A percentile compares a stretch with the other conserved stretches of the same genome.
These are phyloP conservation scores for Cyrtonyx montezumae DNA, from an alignment of 2,113 vertebrate species.

Conservation along the genomic window DNA sequence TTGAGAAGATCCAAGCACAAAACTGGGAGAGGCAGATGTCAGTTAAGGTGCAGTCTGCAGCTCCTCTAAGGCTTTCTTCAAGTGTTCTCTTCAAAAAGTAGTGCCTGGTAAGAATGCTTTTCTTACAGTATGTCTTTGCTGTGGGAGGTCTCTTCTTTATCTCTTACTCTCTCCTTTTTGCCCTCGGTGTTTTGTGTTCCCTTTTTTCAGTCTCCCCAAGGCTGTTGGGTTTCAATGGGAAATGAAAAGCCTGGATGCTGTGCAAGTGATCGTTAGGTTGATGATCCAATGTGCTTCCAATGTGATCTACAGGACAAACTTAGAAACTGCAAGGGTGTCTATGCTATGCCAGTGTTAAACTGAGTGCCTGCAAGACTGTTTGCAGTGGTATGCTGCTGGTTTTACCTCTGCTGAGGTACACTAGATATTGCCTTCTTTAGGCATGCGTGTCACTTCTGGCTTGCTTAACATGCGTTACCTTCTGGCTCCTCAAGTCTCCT, in stretches of 20 bases:
- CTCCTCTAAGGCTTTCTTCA: rapidly evolving
- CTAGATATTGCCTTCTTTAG: background rate
- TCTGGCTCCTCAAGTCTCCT: background rate
- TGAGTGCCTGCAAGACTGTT: background rate
- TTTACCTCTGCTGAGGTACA: rapidly evolving
- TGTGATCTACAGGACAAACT: background rate
- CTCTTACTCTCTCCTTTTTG: background rate
- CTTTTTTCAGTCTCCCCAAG: rapidly evolving
- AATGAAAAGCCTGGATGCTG: background rate
- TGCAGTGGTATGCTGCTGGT: background rate
- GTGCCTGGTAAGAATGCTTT: background rate
- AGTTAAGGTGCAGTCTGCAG: rapidly evolving
- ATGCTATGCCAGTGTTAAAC: background rate
- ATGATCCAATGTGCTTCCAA: rapidly evolving
- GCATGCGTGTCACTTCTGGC: background rate
- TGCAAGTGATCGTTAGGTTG: rapidly evolving
- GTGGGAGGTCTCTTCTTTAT: background rate
- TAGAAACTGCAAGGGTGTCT: background rate
- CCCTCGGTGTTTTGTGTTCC: background rate
- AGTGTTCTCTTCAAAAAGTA: background rate
- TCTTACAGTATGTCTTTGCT: background rate
- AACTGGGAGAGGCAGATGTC: background rate
- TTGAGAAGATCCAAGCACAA: background rate
- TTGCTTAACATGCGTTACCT: background rate
- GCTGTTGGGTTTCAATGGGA: background rate